Evolutionary conservation across 2,113 vertebrate species (phyloP), one percentile per base, ranked within the genome.

Genomic region (Xiphophorus couchianus): DNA sequence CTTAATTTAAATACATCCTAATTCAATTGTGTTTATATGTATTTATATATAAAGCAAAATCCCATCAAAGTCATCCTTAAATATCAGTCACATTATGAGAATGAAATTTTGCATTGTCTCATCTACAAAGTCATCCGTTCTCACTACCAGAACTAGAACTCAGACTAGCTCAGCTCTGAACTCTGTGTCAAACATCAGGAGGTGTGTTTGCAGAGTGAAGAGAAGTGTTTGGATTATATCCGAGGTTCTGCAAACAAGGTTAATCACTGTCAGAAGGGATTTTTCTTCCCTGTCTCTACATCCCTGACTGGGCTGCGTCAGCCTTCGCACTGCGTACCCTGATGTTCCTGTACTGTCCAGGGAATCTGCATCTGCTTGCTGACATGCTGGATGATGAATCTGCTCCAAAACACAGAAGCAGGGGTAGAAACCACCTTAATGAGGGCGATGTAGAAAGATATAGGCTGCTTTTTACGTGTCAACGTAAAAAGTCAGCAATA

Each of bases 161-260:
- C 22, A 76, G 33, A 48, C 62, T 12, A 4, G 25, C 29, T 8
- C 61, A 35, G 17, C 31, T 60, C 19, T 28, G 31, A 61, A 67
- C 54, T 64, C 28, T 35, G 39, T 54, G 39, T 77, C 27, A 80
- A 63, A 78, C 44, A 70, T 70, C 9, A 42, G 12, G 62, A 35
- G 28, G 19, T 30, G 11, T 27, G 28, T 71, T 61, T 27, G 25
- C 1, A 15, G 60, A 78, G 77, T 61, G 28, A 85, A 74, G 74
- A 79, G 66, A 66, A 71, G 79, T 54, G 30, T 58, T 25, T 44
- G 64, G 66, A 72, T 73, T 85, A 76, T 35, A 27, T 19, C 62
- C 31, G 4, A 51, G 58, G 62, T 77, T 70, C 70, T 74, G 33
- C n/a, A 69, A 78, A 66, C n/a, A 7, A 71, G 73, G 44, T 64